Percentiles rank a stretch among this genome's conserved stretches.
phyloP scores from a whole-genome alignment of 2,888 invertebrate species.

The Heteromyza rotundicornis region DNA sequence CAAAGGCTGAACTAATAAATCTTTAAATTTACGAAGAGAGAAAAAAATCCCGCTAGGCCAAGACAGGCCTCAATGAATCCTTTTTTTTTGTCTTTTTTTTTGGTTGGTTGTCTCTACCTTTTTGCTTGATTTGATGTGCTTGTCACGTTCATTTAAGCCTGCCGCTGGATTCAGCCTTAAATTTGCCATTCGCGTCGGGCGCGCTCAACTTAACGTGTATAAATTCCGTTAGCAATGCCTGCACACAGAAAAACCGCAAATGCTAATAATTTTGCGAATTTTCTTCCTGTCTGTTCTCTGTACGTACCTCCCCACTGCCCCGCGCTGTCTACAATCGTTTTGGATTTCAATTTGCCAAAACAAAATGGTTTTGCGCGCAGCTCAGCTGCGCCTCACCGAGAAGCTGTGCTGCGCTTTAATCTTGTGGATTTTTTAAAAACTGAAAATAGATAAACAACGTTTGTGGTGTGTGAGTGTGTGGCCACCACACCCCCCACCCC shows the following conservation, averaged over 20 bases:
- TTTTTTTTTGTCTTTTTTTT: too few relatives aligned
- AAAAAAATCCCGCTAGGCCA: too few relatives aligned
- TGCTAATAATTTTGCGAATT: slow-evolving; percentile 35
- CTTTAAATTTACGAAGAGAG: too few relatives aligned
- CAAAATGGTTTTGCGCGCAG: slow-evolving; percentile 1
- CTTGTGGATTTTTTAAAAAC: slow-evolving; percentile 47
- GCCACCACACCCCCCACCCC: neutral
- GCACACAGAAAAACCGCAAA: slow-evolving; percentile 28
- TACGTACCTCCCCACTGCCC: slow-evolving; percentile 5
- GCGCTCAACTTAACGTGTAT: slow-evolving; percentile 9
- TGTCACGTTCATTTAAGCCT: slow-evolving; percentile 37
- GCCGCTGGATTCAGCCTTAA: slow-evolving; percentile 18
- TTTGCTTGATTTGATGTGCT: slow-evolving; percentile 34
- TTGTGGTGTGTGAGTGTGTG: neutral
- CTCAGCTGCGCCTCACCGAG: neutral
- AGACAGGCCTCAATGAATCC: too few relatives aligned
- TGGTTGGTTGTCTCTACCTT: neutral
- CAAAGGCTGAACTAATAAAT: too few relatives aligned
- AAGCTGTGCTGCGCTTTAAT: slow-evolving; percentile 42
- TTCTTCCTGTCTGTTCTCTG: slow-evolving; percentile 4
- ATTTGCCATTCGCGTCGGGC: slow-evolving; percentile 1
- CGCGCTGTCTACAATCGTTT: slow-evolving; percentile 31
- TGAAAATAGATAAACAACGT: slow-evolving; percentile 7
- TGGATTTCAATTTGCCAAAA: slow-evolving; percentile 53
- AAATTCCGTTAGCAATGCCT: slow-evolving; percentile 21